Conservation (phyloP, 2,113 vertebrate species). For the Oncorhynchus tshawytscha region DNA sequence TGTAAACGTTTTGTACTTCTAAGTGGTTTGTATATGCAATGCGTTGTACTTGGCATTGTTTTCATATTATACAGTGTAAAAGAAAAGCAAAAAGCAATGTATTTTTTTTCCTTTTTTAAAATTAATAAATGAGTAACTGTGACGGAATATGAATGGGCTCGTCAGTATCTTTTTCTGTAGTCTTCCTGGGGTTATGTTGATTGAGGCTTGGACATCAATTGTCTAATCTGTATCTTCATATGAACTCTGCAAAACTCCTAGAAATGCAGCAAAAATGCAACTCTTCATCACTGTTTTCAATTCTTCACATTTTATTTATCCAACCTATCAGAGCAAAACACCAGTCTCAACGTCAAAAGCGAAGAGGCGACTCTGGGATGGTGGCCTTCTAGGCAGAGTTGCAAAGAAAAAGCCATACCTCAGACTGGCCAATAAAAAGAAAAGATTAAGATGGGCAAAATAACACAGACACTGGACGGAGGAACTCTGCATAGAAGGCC, state of each 20-base stretch:
- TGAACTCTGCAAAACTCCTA: too few species aligned
- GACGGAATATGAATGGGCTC: conserved; percentile 33
- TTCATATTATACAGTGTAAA: conserved; percentile 49
- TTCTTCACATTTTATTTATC: conserved; percentile 51
- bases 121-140: conserved; percentile 64
- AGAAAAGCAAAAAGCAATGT: conserved; percentile 46
- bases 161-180: not conserved
- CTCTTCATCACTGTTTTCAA: conserved; percentile 31
- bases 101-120: conserved; percentile 58
- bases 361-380: too few species aligned
- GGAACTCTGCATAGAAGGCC: too few species aligned
- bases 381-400: too few species aligned
- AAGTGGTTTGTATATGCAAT: conserved; percentile 69
- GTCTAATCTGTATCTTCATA: too few species aligned
- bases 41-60: conserved; percentile 53
- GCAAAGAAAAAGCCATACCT: too few species aligned
- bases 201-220: not conserved
- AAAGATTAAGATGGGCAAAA: too few species aligned
- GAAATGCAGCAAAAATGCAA: not conserved
- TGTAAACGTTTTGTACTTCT: conserved; percentile 71
- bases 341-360: too few species aligned
- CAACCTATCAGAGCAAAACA: too few species aligned
- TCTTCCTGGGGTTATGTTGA: not conserved
- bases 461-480: too few species aligned
- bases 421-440: too few species aligned